Evolutionary conservation across 2,113 vertebrate genomes (phyloP).

Genomic region (Astatotilapia flaviijosephi): DNA sequence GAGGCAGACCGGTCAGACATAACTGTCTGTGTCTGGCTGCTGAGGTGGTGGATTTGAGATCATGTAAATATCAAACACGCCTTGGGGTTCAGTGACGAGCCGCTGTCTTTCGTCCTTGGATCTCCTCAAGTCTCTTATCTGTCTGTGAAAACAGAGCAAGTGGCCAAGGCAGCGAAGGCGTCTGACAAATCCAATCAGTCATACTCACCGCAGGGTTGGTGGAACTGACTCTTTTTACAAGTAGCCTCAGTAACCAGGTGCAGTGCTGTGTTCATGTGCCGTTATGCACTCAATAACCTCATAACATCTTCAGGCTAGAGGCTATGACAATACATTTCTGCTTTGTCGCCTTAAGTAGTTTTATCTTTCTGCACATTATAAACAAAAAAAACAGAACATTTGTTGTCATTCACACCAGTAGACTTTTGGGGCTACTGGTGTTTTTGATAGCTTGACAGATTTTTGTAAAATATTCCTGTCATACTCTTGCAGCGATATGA

Average conservation of each 20-base stretch:
- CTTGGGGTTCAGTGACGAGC: background rate
- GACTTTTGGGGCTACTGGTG: background rate
- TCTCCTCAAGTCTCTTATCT: background rate
- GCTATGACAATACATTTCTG: background rate
- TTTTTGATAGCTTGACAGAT: rapidly evolving
- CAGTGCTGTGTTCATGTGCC: background rate
- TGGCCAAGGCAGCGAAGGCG: background rate
- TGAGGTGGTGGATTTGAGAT: background rate
- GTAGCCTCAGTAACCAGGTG: background rate
- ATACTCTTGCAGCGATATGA: background rate
- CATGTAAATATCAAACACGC: background rate
- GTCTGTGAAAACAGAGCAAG: constrained; percentile 5
- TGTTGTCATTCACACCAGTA: background rate
- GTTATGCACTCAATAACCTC: background rate
- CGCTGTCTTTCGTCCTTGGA: background rate
- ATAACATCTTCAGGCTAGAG: background rate
- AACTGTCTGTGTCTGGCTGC: background rate
- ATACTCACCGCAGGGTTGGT: background rate
- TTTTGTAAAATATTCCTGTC: background rate
- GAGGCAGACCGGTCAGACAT: background rate
- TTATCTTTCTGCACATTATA: background rate
- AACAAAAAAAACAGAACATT: background rate
- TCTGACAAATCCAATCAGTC: constrained; percentile 17
- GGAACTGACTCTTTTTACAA: background rate
- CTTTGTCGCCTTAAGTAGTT: background rate